These are phyloP conservation scores for Pteronotus mesoamericanus DNA, from an alignment of 2,797 vertebrate genomes.

Conservation along the genomic window DNA sequence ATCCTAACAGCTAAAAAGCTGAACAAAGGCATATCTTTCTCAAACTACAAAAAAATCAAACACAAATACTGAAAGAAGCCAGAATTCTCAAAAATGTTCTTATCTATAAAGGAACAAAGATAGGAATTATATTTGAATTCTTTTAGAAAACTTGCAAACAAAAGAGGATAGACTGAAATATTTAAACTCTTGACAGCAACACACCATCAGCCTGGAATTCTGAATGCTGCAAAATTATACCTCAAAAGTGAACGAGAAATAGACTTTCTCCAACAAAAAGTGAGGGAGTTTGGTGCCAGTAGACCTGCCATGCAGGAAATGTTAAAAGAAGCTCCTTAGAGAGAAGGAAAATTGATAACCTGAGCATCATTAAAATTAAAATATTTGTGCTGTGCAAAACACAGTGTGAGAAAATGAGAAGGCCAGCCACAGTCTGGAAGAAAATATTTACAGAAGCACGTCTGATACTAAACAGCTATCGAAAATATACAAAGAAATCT, in stretches of 20 bases:
- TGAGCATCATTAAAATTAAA: not conserved
- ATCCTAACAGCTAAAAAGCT: not conserved
- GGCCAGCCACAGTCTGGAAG: not conserved
- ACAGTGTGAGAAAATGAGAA: not conserved
- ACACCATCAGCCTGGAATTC: not conserved
- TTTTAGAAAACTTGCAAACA: not conserved
- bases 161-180: not conserved
- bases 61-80: not conserved
- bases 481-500: not conserved
- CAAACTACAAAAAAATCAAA: not conserved
- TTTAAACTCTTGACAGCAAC: not conserved
- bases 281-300: not conserved
- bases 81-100: not conserved
- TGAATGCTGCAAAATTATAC: not conserved
- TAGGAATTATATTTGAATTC: not conserved
- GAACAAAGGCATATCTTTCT: not conserved
- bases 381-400: not conserved
- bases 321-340: not conserved
- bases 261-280: not conserved
- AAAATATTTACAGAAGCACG: not conserved
- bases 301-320: not conserved
- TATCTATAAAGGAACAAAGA: not conserved
- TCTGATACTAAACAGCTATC: not conserved
- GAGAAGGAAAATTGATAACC: not conserved
- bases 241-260: not conserved